Evolutionary conservation across 2,797 vertebrate genomes (phyloP), one percentile per base, ranked within the genome.

Genomic region (Chanos chanos): DNA sequence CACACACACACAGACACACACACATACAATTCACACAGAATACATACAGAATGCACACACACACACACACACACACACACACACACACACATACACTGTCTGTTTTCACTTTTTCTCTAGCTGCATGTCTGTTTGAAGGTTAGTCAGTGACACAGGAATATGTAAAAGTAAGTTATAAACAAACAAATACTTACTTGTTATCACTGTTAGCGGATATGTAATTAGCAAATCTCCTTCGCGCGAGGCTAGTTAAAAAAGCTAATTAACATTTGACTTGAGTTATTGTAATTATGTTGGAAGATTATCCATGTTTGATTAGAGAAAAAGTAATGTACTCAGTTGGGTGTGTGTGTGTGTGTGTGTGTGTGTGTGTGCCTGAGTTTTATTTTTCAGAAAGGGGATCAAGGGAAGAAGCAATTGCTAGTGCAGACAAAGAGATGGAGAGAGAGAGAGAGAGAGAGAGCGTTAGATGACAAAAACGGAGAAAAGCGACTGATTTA

Each of bases 181-280:
- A 50, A 33, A 50, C 15, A 52, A 6, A 18, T 44, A 33, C 18
- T 7, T 19, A 33, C 18, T 7, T 43, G 12, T 33, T 44, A 7
- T 57, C 57, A 22, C 49, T 8, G 49, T 36, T 36, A 36, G 31
- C 49, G 21, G 28, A 5, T 13, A 55, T 24, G 40, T 16, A 57
- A 33, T 57, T 57, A 45, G 31, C 5, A 27, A 44, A 12, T 15
- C 3, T n/a, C n/a, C n/a, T n/a, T n/a, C n/a, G n/a, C 27, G 24
- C 44, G 22, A 16, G 40, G 12, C 44, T 24, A 33, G 19, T 57
- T 33, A 16, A 13, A 44, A 57, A 2, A 19, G 12, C 22, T 57
- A 57, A 45, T 57, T 57, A 57, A 57, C 31, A 52, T 36, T 52
- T 13, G 24, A 31, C 18, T 45, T 19, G 43, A 44, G 21, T 18